Base-by-base conservation (phyloP, 92 coral and sea anemone species). In the Heteractis magnifica region DNA sequence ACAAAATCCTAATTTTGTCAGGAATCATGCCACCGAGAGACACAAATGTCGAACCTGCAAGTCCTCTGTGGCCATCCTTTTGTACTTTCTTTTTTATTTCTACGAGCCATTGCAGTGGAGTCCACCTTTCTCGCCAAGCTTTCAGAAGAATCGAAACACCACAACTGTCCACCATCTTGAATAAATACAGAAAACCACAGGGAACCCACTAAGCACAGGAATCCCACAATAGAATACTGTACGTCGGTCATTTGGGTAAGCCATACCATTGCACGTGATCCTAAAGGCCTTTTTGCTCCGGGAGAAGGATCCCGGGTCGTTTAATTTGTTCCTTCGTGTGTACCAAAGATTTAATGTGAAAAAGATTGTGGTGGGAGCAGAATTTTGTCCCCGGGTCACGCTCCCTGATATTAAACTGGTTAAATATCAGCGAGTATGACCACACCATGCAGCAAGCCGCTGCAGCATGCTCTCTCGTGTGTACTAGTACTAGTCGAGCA, bases 41-140 rank as follows among this genome's bases (percentile, higher is more conserved):
- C 41, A 15, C 44, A 65, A 13, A 9, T 16, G 56, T 77, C 85
- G 72, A 6, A 97, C 99, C 99, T 77, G 99, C 98, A 81, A 97
- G 82, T 15, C 92, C 89, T 70, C 87, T 90, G 12, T 87, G 74
- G 10, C 83, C 79, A 78, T 92, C 93, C 16, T 79, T 89, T 20
- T 92, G 89, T 56, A 79, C 90, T 16, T 84, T 68, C 84, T 92
- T 91, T 83, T 92, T 94, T 51, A 97, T 88, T 85, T 97, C 92
- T 34, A 95, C 93, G 1, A 95, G 90, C 99, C 99, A 97, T 65
- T 94, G 94, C 11, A 94, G 82, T 34, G 99, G 98, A 49, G 93
- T 90, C 99, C 99, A 97, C 55, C 98, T 87, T 82, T 94, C 99
- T 87, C 95, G 83, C 99, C 99, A 97, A 77, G 99, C 99, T 89